Evolutionary conservation across 2,113 vertebrate species (phyloP).

Genomic region (Leucoraja erinaceus): DNA sequence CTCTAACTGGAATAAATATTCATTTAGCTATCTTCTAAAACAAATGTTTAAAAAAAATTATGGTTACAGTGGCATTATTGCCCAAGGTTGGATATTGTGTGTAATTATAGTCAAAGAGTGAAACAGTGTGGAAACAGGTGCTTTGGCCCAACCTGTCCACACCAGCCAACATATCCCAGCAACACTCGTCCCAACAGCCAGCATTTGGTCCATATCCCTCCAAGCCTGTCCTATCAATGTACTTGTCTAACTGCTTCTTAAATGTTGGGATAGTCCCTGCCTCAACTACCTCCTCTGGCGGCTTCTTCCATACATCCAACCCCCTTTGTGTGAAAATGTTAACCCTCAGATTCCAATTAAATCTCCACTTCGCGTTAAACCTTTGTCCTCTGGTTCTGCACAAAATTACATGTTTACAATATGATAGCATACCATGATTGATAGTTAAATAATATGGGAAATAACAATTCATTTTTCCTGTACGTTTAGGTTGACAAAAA

Average conservation of each 20-base stretch:
- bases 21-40: neutral
- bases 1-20: neutral
- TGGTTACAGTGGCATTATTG: neutral
- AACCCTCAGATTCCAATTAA: neutral
- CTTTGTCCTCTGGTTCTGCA: neutral
- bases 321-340: too few relatives aligned
- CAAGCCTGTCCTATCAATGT: too few relatives aligned
- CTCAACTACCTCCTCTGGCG: too few relatives aligned
- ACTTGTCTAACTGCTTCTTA: too few relatives aligned
- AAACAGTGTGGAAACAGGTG: too few relatives aligned
- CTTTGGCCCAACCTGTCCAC: too few relatives aligned
- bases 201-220: too few relatives aligned
- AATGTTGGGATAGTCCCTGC: too few relatives aligned
- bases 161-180: too few relatives aligned
- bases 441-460: neutral
- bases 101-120: neutral
- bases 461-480: conserved; percentile 25
- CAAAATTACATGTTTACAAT: neutral
- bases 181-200: too few relatives aligned
- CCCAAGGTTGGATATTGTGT: neutral
- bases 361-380: neutral
- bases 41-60: neutral
- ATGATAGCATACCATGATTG: neutral
- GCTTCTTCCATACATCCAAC: too few relatives aligned
- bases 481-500: neutral